Evolutionary conservation across 1,140 invertebrate genomes (phyloP).

Genomic region (Caenorhabditis briggsae): DNA sequence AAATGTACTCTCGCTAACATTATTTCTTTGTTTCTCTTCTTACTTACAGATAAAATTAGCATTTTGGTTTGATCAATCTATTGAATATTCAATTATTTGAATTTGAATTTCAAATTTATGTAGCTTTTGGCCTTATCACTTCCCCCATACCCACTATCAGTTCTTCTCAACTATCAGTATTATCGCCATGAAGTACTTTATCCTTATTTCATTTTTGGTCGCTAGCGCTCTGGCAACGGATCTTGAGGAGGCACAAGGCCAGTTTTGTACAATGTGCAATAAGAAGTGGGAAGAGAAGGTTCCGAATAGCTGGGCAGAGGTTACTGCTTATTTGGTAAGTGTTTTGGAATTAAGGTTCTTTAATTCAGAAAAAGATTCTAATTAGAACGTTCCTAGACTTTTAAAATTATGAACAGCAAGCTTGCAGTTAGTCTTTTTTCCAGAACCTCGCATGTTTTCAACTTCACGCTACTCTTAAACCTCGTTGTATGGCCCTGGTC

Average conservation of each 20-base stretch:
- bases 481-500: slow-evolving; percentile 1
- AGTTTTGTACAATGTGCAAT: not conserved
- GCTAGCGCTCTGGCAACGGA: not conserved
- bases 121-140: not conserved
- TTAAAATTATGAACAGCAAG: not conserved
- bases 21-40: no score
- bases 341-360: not conserved
- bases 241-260: slow-evolving; percentile 7
- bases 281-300: slow-evolving; percentile 30
- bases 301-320: slow-evolving; percentile 11
- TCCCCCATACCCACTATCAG: not conserved
- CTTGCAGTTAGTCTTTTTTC: not conserved
- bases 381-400: not conserved
- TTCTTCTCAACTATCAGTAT: not conserved
- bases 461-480: slow-evolving; percentile 9
- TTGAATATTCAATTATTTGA: no score
- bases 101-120: no score
- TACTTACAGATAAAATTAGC: no score
- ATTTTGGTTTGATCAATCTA: no score
- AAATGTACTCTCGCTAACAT: not conserved
- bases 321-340: slow-evolving; percentile 2
- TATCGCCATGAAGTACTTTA: not conserved
- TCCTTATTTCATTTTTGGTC: not conserved
- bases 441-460: slow-evolving; percentile 32
- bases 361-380: not conserved